Base-by-base conservation (phyloP, 2,888 invertebrate genomes). In the Bellardia pandia region DNA sequence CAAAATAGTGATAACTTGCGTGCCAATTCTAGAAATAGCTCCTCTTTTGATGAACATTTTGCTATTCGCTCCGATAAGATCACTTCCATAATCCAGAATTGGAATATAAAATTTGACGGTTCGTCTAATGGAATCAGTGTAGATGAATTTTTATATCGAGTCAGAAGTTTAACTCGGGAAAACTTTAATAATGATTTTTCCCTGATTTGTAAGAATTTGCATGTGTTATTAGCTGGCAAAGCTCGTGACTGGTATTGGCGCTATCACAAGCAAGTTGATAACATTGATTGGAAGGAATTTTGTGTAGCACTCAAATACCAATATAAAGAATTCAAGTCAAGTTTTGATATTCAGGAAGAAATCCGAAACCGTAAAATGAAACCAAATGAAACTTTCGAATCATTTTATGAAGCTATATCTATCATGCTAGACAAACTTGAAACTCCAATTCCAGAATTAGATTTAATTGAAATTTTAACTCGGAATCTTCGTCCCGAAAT, bases 241-340 rank as follows among this genome's bases (percentile, higher is more conserved):
- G 85, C 80, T 0, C 62, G 71, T 7, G 60, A 75, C 13, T 80
- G 85, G 85, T 85, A 68, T 40, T 87, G 84, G 84, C 64, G 40
- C 40, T 40, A 40, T 40, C 40, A 40, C 40, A 40, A 40, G 40
- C 40, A 40, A 40, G 40, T 40, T 40, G 40, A 40, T 40, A 7
- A 7, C 6, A 8, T 40, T 7, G 40, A 40, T 40, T 40, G 40
- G 40, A 40, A 40, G 2, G 40, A 40, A 7, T 40, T 66, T 75
- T 23, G 23, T 23, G 23, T 23, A 23, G 23, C 23, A 23, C 23
- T 23, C 23, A 23, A 23, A 23, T 23, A 79, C 11, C 56, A 84
- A 23, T 76, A 75, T 30, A 80, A 83, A n/a, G 79, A 84, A 40
- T 56, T 80, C 14, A 75, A 75, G 13, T 78, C 84, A 0, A 66